These are phyloP conservation scores for Catharus ustulatus DNA, from an alignment of 2,797 vertebrate genomes.

Conservation along the genomic window DNA sequence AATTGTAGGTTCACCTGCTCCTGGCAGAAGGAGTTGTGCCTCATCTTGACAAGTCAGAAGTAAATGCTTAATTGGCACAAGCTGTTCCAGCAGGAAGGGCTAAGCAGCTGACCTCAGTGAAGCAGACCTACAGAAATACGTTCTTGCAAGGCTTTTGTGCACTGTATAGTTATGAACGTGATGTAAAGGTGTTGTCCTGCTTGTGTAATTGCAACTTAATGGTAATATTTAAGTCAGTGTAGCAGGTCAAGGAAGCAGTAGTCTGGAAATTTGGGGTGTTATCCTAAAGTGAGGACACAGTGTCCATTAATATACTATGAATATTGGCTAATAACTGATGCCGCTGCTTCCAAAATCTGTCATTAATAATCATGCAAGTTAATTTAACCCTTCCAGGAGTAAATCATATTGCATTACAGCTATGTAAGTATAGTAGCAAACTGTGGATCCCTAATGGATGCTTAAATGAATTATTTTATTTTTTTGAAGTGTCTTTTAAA, in stretches of 20 bases:
- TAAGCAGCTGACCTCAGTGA: neutral
- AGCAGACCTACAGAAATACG: neutral
- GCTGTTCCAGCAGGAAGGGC: neutral
- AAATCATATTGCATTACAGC: neutral
- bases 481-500: constrained; percentile 12
- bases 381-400: neutral
- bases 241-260: neutral
- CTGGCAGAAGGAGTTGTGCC: neutral
- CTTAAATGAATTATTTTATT: neutral
- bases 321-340: neutral
- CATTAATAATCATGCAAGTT: neutral
- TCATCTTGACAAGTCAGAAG: constrained; percentile 15
- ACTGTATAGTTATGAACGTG: neutral
- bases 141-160: neutral
- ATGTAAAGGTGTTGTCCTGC: neutral
- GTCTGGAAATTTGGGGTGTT: neutral
- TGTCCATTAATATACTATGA: neutral
- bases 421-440: neutral
- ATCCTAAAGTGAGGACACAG: neutral
- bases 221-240: neutral
- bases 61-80: constrained; percentile 30
- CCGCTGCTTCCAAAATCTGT: neutral
- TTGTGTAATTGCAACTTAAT: neutral
- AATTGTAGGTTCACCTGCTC: constrained; percentile 23
- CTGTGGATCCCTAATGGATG: neutral